These are phyloP conservation scores for Tragelaphus scriptus DNA, from an alignment of 2,113 vertebrate species.

Conservation along the genomic window DNA sequence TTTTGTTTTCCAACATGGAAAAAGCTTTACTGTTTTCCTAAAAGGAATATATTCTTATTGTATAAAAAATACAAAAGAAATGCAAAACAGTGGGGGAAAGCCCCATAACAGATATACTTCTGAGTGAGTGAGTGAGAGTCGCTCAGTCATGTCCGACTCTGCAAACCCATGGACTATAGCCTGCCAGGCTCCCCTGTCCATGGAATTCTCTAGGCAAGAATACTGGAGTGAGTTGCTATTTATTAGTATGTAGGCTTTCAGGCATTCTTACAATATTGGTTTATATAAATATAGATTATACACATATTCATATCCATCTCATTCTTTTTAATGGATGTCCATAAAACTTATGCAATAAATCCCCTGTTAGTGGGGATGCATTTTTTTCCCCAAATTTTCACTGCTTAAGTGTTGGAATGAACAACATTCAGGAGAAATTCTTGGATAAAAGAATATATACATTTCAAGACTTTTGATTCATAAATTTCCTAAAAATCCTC, in stretches of 20 bases:
- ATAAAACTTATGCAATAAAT: neutral
- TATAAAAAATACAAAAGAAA: neutral
- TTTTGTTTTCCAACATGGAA: constrained; percentile 33
- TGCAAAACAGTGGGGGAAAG: neutral
- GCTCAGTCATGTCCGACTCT: neutral
- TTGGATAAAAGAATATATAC: neutral
- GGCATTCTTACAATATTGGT: neutral
- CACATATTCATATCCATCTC: neutral
- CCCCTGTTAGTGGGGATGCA: neutral
- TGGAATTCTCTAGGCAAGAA: neutral
- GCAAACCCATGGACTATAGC: neutral
- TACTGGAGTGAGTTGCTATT: neutral
- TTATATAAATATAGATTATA: neutral
- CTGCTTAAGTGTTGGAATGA: neutral
- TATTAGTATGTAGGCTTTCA: neutral
- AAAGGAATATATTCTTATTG: neutral
- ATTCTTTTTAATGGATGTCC: neutral
- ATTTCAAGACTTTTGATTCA: neutral
- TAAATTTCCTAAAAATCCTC: neutral
- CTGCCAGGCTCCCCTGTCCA: neutral
- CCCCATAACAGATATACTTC: neutral
- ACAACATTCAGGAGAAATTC: neutral
- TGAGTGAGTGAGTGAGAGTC: neutral
- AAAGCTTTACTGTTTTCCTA: neutral
- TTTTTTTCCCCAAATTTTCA: neutral